Percentiles rank a stretch among this genome's conserved stretches.
Conservation (phyloP, 2,888 invertebrate species). For the Laspeyria flexula region DNA sequence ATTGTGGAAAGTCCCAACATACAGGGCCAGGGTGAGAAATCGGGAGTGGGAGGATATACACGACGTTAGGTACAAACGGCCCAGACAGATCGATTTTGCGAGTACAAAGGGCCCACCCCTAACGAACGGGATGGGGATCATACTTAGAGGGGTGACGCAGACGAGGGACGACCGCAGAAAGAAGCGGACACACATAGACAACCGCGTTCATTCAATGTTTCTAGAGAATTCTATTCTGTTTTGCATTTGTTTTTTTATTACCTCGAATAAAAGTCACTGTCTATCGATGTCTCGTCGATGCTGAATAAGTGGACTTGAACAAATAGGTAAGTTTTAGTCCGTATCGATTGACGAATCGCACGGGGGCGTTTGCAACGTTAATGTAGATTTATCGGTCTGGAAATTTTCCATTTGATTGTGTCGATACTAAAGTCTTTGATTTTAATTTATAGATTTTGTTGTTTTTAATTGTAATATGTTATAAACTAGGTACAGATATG, state of each 20-base stretch:
- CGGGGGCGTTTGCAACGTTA: not conserved
- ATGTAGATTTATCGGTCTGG: not conserved
- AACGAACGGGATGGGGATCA: not conserved
- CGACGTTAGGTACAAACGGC: not conserved
- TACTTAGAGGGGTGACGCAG: constrained; percentile 1
- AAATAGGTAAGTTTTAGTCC: not conserved
- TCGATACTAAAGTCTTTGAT: not conserved
- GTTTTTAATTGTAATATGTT: too few relatives aligned
- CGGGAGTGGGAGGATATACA: not conserved
- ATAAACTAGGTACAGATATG: too few relatives aligned
- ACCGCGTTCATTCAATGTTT: not conserved
- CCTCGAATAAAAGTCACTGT: not conserved
- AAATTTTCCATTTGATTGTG: not conserved
- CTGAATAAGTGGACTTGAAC: not conserved
- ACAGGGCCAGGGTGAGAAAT: not conserved
- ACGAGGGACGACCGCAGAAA: not conserved
- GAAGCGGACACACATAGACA: not conserved
- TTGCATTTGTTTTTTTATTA: not conserved
- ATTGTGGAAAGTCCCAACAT: not conserved
- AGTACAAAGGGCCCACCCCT: constrained; percentile 3
- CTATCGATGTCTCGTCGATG: not conserved
- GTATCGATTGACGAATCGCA: not conserved
- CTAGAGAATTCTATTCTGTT: not conserved
- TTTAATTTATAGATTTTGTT: too few relatives aligned
- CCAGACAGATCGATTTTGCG: constrained; percentile 2